Conservation (phyloP, 2,888 invertebrate species). For the Barypeithes pellucidus region DNA sequence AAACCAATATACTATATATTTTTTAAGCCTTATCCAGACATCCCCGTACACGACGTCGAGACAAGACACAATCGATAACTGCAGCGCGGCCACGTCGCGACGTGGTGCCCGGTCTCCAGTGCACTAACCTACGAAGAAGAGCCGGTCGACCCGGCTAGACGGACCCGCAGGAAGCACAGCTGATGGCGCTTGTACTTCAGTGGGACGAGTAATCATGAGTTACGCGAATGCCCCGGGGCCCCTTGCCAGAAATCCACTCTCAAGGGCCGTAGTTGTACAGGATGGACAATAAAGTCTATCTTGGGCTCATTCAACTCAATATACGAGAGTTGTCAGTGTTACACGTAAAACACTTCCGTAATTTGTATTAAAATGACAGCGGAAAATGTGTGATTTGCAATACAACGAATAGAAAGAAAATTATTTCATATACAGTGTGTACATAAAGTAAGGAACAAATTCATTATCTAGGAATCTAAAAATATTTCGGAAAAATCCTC, state of each 20-base stretch:
- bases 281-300: constrained; percentile 5
- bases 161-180: constrained; percentile 34
- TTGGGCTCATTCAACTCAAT: too few species aligned
- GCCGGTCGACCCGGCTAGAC: constrained; percentile 39
- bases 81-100: constrained; percentile 8
- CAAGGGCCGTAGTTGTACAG: constrained; percentile 22
- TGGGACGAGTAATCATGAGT: constrained; percentile 34
- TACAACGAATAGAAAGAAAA: too few species aligned
- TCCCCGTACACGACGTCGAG: constrained; percentile 14
- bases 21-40: constrained; percentile 9
- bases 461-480: too few species aligned
- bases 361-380: too few species aligned
- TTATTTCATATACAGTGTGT: too few species aligned
- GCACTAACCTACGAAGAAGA: constrained; percentile 51
- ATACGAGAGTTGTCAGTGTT: too few species aligned
- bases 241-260: constrained; percentile 17
- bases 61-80: constrained; percentile 50
- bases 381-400: too few species aligned
- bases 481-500: too few species aligned
- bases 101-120: constrained; percentile 9
- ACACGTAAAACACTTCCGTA: too few species aligned
- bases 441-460: too few species aligned
- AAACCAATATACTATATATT: too few species aligned
- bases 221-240: constrained; percentile 8
- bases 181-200: constrained; percentile 35